Conservation (phyloP, 2,797 vertebrate species). For the Clarias pachynema region DNA sequence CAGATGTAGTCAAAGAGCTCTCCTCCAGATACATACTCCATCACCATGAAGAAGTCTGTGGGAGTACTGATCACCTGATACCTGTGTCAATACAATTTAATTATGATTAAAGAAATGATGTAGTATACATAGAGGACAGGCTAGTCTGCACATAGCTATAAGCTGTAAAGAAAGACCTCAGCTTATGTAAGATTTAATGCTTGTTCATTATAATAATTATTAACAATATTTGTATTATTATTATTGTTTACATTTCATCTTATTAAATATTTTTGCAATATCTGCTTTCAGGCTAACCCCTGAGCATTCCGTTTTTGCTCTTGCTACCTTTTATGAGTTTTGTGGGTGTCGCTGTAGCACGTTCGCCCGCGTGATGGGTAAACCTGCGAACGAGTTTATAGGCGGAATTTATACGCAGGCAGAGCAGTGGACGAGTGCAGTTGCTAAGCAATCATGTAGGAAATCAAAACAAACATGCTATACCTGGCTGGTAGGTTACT, state of each 20-base stretch:
- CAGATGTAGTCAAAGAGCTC: constrained; percentile 99
- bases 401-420: no score
- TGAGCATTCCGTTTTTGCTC: not conserved
- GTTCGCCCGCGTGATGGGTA: no score
- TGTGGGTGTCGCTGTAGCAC: not conserved
- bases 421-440: no score
- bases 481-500: no score
- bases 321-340: not conserved
- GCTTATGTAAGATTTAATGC: not conserved
- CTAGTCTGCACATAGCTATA: not conserved
- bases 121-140: not conserved
- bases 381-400: no score
- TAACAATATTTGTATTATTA: no score
- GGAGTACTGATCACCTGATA: constrained; percentile 99
- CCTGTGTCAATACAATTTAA: constrained; percentile 68
- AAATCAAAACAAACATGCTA: no score
- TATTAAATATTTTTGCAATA: not conserved
- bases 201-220: no score
- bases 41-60: constrained; percentile 99
- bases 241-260: no score
- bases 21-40: constrained; percentile 97
- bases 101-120: not conserved
- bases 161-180: not conserved
- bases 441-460: no score
- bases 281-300: not conserved